A percentile compares a stretch with the other conserved stretches of the same genome.
These are phyloP conservation scores for Astropecten irregularis DNA, from an alignment of 53 echinoderm and acorn worm species.

Conservation along the genomic window DNA sequence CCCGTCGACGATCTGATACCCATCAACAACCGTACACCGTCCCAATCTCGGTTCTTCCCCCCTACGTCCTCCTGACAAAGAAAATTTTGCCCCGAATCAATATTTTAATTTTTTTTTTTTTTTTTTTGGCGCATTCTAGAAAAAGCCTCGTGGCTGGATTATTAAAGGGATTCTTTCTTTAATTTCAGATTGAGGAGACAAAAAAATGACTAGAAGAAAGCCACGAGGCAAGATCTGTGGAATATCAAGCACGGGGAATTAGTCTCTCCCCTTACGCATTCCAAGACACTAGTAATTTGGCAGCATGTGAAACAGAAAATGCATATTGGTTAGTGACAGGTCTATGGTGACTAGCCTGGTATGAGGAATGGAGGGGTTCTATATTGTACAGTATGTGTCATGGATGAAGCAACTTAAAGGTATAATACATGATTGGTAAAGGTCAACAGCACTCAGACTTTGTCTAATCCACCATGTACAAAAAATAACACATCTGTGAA, in stretches of 20 bases:
- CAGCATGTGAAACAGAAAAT: background rate
- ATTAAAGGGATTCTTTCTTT: too few relatives aligned
- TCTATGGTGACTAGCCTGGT: too few relatives aligned
- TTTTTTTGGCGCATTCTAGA: background rate
- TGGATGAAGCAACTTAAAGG: too few relatives aligned
- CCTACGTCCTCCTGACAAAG: background rate
- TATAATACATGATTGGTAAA: too few relatives aligned
- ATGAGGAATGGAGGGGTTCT: too few relatives aligned
- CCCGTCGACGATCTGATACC: constrained; percentile 32
- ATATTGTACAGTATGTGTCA: too few relatives aligned
- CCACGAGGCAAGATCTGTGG: too few relatives aligned
- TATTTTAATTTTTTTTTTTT: too few relatives aligned
- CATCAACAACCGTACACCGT: background rate
- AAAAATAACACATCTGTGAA: too few relatives aligned
- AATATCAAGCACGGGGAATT: background rate
- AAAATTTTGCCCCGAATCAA: constrained; percentile 20
- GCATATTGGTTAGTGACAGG: background rate
- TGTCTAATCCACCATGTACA: too few relatives aligned
- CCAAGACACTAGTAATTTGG: constrained; percentile 48
- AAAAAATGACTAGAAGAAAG: too few relatives aligned
- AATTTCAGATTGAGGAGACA: background rate
- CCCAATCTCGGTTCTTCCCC: background rate
- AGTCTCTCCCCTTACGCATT: constrained; percentile 44
- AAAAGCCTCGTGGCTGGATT: background rate
- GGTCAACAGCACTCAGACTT: too few relatives aligned